Percentiles rank a stretch among this genome's conserved stretches.
Evolutionary conservation across 2,113 vertebrate species (phyloP).

Genomic region (Gymnogyps californianus): DNA sequence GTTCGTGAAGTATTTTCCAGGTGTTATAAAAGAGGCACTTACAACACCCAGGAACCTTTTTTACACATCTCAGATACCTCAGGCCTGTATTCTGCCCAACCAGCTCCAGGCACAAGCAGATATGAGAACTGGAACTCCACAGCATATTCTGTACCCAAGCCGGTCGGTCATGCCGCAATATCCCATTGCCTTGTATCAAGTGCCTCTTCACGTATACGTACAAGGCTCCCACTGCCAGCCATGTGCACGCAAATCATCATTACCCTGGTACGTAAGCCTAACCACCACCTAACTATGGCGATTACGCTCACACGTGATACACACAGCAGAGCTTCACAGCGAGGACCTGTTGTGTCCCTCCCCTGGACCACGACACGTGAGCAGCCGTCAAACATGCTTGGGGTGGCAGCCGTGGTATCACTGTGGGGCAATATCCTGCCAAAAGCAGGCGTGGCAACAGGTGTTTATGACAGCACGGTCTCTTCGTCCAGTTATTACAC

Average conservation of each 20-base stretch:
- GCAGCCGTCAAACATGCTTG: not conserved
- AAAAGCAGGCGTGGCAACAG: not conserved
- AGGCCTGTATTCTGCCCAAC: accelerated
- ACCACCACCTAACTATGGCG: not conserved
- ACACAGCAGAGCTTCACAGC: not conserved
- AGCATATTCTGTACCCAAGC: not conserved
- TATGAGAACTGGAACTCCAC: not conserved
- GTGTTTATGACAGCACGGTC: not conserved
- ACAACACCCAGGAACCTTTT: not conserved
- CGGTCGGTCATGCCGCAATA: accelerated
- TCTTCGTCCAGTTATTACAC: not conserved
- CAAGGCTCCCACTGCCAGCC: not conserved
- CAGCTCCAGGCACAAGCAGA: not conserved
- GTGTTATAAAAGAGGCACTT: not conserved
- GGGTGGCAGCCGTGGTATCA: not conserved
- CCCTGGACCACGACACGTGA: accelerated
- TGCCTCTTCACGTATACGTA: accelerated
- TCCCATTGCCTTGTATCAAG: not conserved
- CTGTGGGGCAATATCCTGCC: conserved; percentile 37
- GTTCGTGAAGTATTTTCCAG: not conserved
- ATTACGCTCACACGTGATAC: accelerated
- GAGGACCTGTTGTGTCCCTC: not conserved
- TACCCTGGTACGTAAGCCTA: not conserved
- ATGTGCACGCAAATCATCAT: not conserved
- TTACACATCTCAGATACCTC: not conserved